Percentiles rank a stretch among this genome's conserved stretches.
phyloP scores from a whole-genome alignment of 2,113 vertebrate species.

The Orycteropus afer region DNA sequence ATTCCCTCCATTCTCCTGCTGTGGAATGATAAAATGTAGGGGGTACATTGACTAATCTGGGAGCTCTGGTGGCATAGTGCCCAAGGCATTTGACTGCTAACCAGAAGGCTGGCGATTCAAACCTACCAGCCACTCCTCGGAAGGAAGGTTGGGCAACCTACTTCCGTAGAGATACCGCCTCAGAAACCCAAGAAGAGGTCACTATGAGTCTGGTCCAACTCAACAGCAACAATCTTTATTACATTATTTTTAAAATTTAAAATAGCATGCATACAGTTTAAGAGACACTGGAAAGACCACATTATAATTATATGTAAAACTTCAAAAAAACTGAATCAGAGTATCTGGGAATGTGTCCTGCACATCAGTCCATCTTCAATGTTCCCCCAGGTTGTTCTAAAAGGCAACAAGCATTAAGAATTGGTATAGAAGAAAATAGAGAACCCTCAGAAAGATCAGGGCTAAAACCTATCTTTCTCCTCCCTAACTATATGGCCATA shows the following conservation, averaged over 20 bases:
- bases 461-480: neutral
- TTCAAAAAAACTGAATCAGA: conserved; percentile 1
- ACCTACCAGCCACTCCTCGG: too few species aligned
- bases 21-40: neutral
- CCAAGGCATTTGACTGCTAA: too few species aligned
- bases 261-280: neutral
- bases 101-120: too few species aligned
- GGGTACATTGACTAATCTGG: too few species aligned
- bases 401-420: neutral
- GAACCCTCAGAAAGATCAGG: neutral
- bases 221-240: neutral
- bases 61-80: too few species aligned
- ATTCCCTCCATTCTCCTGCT: neutral
- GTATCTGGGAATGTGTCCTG: neutral
- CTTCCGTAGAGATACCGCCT: too few species aligned
- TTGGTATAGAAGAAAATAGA: neutral
- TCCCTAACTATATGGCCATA: neutral
- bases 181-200: too few species aligned
- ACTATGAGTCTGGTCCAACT: too few species aligned
- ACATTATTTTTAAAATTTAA: neutral
- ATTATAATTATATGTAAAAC: neutral
- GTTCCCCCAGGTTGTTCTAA: neutral
- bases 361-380: neutral
- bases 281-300: neutral
- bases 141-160: too few species aligned